Evolutionary conservation across 37 sponge, comb jelly and placozoan species (phyloP).

Genomic region (Chondrosia reniformis): DNA sequence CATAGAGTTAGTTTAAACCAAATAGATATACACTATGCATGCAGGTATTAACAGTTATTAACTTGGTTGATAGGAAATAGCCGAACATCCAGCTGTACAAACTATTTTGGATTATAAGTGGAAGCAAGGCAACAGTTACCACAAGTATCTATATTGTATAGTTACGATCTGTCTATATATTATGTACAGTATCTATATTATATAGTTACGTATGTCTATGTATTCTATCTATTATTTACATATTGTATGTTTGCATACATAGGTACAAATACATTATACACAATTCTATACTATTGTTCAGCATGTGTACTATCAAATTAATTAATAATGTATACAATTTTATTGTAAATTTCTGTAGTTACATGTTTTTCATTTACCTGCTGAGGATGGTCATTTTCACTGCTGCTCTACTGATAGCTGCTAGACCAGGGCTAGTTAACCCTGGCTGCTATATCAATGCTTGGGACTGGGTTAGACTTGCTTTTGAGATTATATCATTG

Average conservation of each 20-base stretch:
- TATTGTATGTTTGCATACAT: no score
- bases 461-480: neutral
- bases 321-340: neutral
- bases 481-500: neutral
- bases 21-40: no score
- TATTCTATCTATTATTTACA: no score
- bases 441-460: neutral
- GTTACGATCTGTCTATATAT: no score
- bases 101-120: neutral
- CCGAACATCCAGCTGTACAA: neutral
- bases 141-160: no score
- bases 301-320: no score
- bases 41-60: neutral
- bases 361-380: neutral
- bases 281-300: no score
- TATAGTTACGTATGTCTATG: no score
- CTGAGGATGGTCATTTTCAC: neutral
- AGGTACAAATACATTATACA: no score
- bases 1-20: no score
- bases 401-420: neutral
- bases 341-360: neutral
- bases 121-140: neutral
- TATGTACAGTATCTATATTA: no score
- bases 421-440: neutral
- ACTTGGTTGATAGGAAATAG: neutral